phyloP scores from a whole-genome alignment of 2,888 invertebrate species.

The Sinopyrophorus schimmeli region DNA sequence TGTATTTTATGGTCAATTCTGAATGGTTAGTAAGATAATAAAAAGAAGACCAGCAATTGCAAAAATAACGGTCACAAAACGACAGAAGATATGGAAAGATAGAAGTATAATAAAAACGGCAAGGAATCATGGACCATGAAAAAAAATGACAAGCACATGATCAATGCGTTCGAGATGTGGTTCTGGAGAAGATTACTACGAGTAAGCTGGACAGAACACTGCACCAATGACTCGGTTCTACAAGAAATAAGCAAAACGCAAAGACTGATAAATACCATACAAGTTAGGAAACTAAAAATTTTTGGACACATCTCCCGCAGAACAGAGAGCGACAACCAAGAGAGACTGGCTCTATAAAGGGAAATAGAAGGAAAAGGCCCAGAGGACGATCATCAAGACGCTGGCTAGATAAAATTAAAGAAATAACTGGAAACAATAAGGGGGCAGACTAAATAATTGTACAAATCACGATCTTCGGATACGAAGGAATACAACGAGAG shows the following conservation, averaged over 20 bases:
- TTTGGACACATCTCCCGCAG: neutral
- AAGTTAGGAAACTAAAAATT: neutral
- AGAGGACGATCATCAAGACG: conserved; percentile 2
- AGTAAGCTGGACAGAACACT: neutral
- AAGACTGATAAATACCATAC: neutral
- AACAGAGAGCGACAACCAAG: neutral
- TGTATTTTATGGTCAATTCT: too few relatives aligned
- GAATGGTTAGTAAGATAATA: too few relatives aligned
- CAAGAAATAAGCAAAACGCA: neutral
- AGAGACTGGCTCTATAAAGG: conserved; percentile 1
- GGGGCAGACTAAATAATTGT: neutral
- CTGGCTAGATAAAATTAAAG: conserved; percentile 1
- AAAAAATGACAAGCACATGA: conserved; percentile 5
- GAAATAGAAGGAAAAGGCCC: neutral
- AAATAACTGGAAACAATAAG: conserved; percentile 5
- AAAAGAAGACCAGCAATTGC: conserved; percentile 2
- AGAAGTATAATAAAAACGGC: conserved; percentile 1
- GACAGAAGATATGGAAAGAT: conserved; percentile 1
- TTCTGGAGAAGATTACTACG: neutral
- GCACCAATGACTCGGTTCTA: conserved; percentile 3
- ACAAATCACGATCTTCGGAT: neutral
- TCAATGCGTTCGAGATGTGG: conserved; percentile 3
- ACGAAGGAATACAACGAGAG: conserved; percentile 2
- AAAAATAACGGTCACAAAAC: neutral
- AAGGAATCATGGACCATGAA: neutral